phyloP scores from a whole-genome alignment of 2,797 vertebrate genomes.

The Typhlichthys eigenmanni region DNA sequence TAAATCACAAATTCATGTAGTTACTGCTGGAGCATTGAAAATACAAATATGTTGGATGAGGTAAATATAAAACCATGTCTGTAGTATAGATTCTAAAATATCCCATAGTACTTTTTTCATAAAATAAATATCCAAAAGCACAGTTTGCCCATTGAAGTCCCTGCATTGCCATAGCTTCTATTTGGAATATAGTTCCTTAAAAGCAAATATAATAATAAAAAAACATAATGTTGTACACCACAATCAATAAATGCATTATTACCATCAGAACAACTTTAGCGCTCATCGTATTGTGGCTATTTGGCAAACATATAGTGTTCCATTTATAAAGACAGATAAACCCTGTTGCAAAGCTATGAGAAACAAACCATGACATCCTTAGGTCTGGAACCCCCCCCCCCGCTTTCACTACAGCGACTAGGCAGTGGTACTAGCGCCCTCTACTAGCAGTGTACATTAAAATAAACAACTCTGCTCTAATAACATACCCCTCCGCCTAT shows the following conservation, averaged over 20 bases:
- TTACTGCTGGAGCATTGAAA: conserved; percentile 19
- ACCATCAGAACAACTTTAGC: conserved; percentile 72
- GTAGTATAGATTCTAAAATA: conserved; percentile 20
- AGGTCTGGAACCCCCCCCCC: conserved; percentile 32
- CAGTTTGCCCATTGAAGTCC: conserved; percentile 72
- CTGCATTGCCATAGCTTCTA: conserved; percentile 67
- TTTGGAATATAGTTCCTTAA: conserved; percentile 50
- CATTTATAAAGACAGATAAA: conserved; percentile 59
- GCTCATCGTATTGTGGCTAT: conserved; percentile 57
- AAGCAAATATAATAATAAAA: conserved; percentile 53
- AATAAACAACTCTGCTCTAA: conserved; percentile 66
- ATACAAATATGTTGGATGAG: conserved; percentile 54
- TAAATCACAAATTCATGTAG: background rate
- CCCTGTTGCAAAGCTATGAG: conserved; percentile 10
- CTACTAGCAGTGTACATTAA: conserved; percentile 69
- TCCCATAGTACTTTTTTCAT: conserved; percentile 31
- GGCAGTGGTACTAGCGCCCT: conserved; percentile 51
- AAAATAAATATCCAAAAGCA: conserved; percentile 67
- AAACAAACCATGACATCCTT: conserved; percentile 36
- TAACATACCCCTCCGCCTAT: conserved; percentile 52
- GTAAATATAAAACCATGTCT: conserved; percentile 55
- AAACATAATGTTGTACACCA: conserved; percentile 63
- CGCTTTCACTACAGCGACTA: conserved; percentile 44
- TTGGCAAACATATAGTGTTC: conserved; percentile 65
- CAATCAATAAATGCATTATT: conserved; percentile 71